Conservation (phyloP, 1,140 invertebrate species). For the Anastatus disparis region DNA sequence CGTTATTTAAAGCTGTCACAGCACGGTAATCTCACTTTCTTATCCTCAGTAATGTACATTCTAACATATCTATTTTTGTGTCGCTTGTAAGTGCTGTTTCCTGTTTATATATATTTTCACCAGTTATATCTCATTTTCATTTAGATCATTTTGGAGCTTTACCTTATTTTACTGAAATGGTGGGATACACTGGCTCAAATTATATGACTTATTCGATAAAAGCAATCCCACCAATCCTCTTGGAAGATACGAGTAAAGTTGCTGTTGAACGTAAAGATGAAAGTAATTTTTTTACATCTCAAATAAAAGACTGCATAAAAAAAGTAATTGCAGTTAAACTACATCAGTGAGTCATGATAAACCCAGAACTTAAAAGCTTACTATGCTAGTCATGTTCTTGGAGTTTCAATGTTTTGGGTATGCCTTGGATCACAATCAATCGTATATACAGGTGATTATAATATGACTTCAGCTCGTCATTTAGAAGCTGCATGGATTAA, state of each 20-base stretch:
- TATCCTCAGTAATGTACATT: too few relatives aligned
- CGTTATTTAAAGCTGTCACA: too few relatives aligned
- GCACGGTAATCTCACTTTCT: too few relatives aligned
- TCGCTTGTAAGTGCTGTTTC: too few relatives aligned
- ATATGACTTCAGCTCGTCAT: slow-evolving; percentile 99
- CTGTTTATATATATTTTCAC: too few relatives aligned
- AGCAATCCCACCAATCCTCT: slow-evolving; percentile 97
- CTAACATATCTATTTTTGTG: too few relatives aligned
- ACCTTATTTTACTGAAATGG: slow-evolving; percentile 98
- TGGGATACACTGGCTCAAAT: slow-evolving; percentile 97
- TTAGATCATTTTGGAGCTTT: slow-evolving; percentile 98
- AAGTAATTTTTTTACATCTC: slow-evolving; percentile 98
- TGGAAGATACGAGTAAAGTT: slow-evolving; percentile 92
- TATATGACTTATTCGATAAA: slow-evolving; percentile 99
- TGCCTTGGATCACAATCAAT: slow-evolving; percentile 95
- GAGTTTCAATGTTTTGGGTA: slow-evolving; percentile 99
- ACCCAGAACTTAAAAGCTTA: slow-evolving; percentile 98
- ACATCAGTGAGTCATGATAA: slow-evolving; percentile 97
- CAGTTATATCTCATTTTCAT: slow-evolving; percentile 99
- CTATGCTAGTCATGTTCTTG: slow-evolving; percentile 99
- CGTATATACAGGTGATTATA: slow-evolving; percentile 99
- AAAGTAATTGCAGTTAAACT: slow-evolving; percentile 97
- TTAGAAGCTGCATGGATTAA: slow-evolving; percentile 99
- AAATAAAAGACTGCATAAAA: slow-evolving; percentile 99
- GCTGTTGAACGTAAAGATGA: slow-evolving; percentile 98